These are phyloP conservation scores for Petromus typicus DNA, from an alignment of 2,113 vertebrate species.

Conservation along the genomic window DNA sequence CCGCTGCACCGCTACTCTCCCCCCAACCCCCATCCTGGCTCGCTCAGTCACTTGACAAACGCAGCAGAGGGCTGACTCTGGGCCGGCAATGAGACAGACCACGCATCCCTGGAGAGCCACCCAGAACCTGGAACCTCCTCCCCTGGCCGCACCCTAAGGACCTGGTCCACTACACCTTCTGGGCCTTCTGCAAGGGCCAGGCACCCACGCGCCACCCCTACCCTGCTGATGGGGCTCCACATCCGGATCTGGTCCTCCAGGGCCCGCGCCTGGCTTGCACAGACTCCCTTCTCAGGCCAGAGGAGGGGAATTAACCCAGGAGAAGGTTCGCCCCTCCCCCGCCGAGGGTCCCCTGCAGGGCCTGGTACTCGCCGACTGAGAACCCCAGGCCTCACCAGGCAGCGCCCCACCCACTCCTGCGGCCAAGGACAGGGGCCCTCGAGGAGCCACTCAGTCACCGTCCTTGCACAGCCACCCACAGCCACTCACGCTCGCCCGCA, in stretches of 20 bases:
- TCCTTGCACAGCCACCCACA: background rate
- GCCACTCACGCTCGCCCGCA: slow-evolving; percentile 37
- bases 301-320: too few species aligned
- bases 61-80: background rate
- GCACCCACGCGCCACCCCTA: background rate
- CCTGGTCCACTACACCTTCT: background rate
- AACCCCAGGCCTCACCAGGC: background rate
- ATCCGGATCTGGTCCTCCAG: background rate
- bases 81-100: background rate
- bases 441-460: background rate
- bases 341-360: background rate
- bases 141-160: background rate
- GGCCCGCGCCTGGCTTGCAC: background rate
- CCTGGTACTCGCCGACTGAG: background rate
- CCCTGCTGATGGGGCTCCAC: background rate
- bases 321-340: background rate
- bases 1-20: background rate
- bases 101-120: background rate
- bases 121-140: background rate
- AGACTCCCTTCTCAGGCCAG: background rate
- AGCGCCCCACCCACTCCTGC: background rate
- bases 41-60: background rate
- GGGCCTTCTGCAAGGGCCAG: background rate
- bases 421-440: background rate
- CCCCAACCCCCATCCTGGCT: background rate